A percentile compares a stretch with the other conserved stretches of the same genome.
Conservation (phyloP, 2,113 vertebrate species). For the Corythaeola cristata region DNA sequence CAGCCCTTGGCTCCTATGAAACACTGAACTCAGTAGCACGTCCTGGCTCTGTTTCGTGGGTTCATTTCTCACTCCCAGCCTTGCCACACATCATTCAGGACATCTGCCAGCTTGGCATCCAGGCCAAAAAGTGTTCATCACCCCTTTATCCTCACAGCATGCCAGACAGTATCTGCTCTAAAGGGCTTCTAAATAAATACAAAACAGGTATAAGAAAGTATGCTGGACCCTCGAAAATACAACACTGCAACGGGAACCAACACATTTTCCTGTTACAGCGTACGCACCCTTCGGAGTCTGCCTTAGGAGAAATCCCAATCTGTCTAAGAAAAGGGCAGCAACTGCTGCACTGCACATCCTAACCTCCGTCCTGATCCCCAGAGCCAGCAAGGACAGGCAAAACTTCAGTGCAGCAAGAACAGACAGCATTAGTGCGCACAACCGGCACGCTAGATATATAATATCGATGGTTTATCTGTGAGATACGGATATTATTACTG, state of each 20-base stretch:
- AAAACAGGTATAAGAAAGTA: background rate
- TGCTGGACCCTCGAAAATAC: background rate
- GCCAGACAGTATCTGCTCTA: background rate
- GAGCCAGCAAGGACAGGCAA: background rate
- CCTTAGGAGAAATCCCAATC: background rate
- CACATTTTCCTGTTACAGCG: background rate
- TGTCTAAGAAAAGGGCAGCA: background rate
- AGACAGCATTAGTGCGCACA: background rate
- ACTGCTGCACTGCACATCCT: background rate
- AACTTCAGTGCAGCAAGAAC: background rate
- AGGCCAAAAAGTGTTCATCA: background rate
- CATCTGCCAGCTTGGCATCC: constrained; percentile 38
- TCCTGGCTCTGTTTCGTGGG: background rate
- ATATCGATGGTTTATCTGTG: background rate
- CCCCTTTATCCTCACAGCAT: background rate
- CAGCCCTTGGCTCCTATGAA: background rate
- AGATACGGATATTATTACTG: background rate
- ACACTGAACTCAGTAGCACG: background rate
- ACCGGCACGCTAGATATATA: background rate
- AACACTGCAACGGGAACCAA: background rate
- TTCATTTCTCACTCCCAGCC: background rate
- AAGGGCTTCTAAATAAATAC: background rate
- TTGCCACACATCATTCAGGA: background rate
- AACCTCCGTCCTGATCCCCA: background rate
- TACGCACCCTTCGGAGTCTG: background rate